Conservation (phyloP, 1,140 invertebrate genomes). For the Drosophila pachea region DNA sequence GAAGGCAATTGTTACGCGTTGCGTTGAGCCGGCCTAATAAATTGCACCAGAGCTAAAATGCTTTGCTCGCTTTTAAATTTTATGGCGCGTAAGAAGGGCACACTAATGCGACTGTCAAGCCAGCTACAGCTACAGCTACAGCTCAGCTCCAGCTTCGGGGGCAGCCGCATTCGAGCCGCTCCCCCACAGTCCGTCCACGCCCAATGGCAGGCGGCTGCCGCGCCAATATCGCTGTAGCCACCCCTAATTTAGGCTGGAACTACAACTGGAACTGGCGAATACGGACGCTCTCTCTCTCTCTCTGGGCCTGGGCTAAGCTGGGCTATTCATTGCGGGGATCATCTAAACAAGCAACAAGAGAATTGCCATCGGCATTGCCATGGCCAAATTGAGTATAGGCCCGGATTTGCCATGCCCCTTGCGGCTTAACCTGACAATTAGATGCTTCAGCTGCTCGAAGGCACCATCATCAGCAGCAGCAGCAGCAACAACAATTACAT, state of each 20-base stretch:
- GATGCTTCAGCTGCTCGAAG: constrained; percentile 53
- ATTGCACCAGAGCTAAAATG: constrained; percentile 77
- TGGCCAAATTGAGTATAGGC: constrained; percentile 46
- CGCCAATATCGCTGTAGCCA: constrained; percentile 29
- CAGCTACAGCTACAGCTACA: no score
- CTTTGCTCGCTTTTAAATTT: constrained; percentile 77
- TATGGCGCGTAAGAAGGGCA: constrained; percentile 73
- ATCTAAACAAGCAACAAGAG: constrained; percentile 75
- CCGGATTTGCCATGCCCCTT: constrained; percentile 38
- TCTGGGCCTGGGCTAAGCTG: constrained; percentile 60
- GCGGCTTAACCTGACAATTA: constrained; percentile 61
- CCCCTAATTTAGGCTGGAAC: constrained; percentile 58
- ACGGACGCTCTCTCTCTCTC: background rate
- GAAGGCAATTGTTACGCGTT: constrained; percentile 74
- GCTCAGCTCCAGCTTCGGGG: no score
- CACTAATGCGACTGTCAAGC: constrained; percentile 47
- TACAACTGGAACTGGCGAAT: constrained; percentile 22
- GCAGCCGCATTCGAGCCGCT: constrained; percentile 10
- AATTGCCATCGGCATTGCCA: constrained; percentile 4
- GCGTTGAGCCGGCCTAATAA: constrained; percentile 73
- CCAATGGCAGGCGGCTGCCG: no score
- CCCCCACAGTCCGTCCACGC: constrained; percentile 7
- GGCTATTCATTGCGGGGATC: constrained; percentile 71
- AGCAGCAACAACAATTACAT: background rate
- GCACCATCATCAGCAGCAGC: constrained; percentile 4